A percentile compares a stretch with the other conserved stretches of the same genome.
Conservation (phyloP, 1,140 invertebrate species). For the Anastrepha ludens region DNA sequence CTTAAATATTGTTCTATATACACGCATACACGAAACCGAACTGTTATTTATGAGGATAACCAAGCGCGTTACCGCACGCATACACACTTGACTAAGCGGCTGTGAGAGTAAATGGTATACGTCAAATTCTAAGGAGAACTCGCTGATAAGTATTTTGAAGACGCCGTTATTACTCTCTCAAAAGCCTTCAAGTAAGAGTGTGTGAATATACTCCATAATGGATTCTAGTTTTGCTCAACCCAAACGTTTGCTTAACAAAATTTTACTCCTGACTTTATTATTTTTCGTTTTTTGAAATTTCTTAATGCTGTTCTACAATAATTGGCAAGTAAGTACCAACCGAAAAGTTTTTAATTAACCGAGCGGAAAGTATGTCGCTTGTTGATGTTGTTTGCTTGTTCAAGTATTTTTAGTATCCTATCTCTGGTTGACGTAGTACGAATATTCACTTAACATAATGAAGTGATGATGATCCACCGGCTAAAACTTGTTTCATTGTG, state of each 20-base stretch:
- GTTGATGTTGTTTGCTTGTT: background rate
- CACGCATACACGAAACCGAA: background rate
- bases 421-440: background rate
- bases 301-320: background rate
- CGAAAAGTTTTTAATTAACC: constrained; percentile 25
- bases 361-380: background rate
- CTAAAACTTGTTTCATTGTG: background rate
- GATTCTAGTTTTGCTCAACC: background rate
- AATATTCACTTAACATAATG: constrained; percentile 35
- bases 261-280: background rate
- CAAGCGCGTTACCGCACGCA: background rate
- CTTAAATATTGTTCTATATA: background rate
- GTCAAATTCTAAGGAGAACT: no score
- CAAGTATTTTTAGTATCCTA: background rate
- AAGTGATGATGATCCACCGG: background rate
- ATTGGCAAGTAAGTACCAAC: constrained; percentile 15
- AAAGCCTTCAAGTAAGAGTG: no score
- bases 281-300: constrained; percentile 10
- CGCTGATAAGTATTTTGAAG: no score
- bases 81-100: background rate
- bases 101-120: background rate
- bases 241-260: background rate
- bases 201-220: background rate
- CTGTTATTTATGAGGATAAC: constrained; percentile 11
- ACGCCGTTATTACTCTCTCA: no score